Evolutionary conservation across 2,888 invertebrate genomes (phyloP), one percentile per base, ranked within the genome.

Genomic region (Drosophila sordidula): DNA sequence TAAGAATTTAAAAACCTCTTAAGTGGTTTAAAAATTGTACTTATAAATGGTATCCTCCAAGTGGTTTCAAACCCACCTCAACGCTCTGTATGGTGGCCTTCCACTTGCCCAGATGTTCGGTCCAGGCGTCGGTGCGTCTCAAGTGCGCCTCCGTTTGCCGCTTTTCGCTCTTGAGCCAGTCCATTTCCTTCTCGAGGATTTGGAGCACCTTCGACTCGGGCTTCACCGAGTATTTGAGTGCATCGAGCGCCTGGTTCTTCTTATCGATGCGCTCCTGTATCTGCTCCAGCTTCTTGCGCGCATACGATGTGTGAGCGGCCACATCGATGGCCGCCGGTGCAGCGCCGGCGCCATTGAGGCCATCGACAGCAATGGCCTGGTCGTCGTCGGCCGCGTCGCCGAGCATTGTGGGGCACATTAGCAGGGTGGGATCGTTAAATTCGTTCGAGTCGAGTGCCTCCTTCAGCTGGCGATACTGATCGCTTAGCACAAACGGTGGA

Each of bases 81-180:
- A 96, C 96, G 89, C 95, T 96, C 90, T 96, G 96, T 25, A 98
- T 96, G 42, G 95, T 95, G 6, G 97, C 97, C 66, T 96, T 94
- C 98, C 98, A 98, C 75, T 94, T 94, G 22, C 98, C 97, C 76
- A 98, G 93, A 91, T 98, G 96, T 80, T 97, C 97, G 0, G 96
- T 96, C 98, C 98, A 98, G 50, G 96, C 95, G 92, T 97, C 97
- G 0, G 98, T 98, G 41, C 97, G 94, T 14, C 95, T 94, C 55
- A 98, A 93, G 92, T 98, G 97, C 0, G 96, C 96, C 90, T 98
- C 97, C 41, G 97, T 92, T 76, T 96, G 95, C 73, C 96, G 93
- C 89, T 96, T 95, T 89, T 97, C 97, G 3, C 95, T 95, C 72
- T 96, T 95, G 54, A 98, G 92, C 93, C 95, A 95, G 86, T 97